Percentiles rank a stretch among this genome's conserved stretches.
phyloP scores from a whole-genome alignment of 2,797 vertebrate genomes.

The Carapus acus region DNA sequence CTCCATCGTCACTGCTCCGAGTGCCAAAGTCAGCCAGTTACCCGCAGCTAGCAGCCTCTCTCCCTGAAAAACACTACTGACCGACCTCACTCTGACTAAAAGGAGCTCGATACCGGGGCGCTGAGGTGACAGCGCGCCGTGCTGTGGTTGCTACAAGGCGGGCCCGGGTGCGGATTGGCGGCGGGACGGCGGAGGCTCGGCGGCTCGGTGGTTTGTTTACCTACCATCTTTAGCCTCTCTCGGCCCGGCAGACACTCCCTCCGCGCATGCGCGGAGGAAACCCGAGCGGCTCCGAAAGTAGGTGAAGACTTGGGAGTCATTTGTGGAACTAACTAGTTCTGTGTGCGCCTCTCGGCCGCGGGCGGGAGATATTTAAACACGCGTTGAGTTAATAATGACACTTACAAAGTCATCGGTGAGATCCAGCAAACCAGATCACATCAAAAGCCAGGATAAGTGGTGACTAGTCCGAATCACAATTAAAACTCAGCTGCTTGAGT shows the following conservation, averaged over 20 bases:
- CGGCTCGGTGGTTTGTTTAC: slow-evolving; percentile 70
- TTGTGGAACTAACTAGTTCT: too few species aligned
- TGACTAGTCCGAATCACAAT: too few species aligned
- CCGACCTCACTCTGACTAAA: slow-evolving; percentile 75
- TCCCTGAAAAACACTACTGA: slow-evolving; percentile 77
- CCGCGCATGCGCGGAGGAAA: slow-evolving; percentile 73
- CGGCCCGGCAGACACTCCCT: slow-evolving; percentile 69
- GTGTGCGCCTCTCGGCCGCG: too few species aligned
- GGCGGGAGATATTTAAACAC: too few species aligned
- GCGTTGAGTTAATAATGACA: too few species aligned
- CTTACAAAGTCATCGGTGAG: too few species aligned
- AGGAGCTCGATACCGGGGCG: slow-evolving; percentile 38
- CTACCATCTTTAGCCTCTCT: slow-evolving; percentile 92
- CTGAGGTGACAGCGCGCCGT: slow-evolving; percentile 35
- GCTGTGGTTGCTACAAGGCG: slow-evolving; percentile 17
- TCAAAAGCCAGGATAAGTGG: too few species aligned
- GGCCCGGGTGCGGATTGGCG: slow-evolving; percentile 9
- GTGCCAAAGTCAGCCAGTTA: slow-evolving; percentile 53
- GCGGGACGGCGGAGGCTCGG: slow-evolving; percentile 26
- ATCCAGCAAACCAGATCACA: too few species aligned
- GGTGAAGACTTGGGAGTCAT: too few species aligned
- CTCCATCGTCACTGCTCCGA: slow-evolving; percentile 6
- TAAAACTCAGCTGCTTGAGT: too few species aligned
- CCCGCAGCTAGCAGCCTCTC: slow-evolving; percentile 76
- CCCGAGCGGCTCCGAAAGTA: slow-evolving; percentile 11